Evolutionary conservation across 2,888 invertebrate species (phyloP).

Genomic region (Cartodere bifasciata): DNA sequence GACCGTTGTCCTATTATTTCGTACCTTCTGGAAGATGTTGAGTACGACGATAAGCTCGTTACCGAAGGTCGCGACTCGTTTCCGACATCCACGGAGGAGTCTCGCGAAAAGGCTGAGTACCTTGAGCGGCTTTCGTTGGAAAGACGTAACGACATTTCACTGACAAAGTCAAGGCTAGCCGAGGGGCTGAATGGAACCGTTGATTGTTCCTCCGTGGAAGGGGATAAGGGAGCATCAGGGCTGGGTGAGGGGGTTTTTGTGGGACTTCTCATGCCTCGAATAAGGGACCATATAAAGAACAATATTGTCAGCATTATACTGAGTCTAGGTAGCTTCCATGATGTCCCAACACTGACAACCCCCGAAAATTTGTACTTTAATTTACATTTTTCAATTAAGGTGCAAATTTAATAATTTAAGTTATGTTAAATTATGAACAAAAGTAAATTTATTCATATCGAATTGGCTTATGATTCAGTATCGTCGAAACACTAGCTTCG

Average conservation of each 20-base stretch:
- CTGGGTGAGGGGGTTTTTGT: constrained; percentile 25
- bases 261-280: constrained; percentile 41
- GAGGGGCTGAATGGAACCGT: constrained; percentile 28
- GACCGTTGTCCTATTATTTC: constrained; percentile 35
- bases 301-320: constrained; percentile 49
- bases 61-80: constrained; percentile 34
- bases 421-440: too few relatives aligned
- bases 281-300: constrained; percentile 49
- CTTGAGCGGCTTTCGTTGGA: constrained; percentile 27
- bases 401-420: too few relatives aligned
- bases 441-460: too few relatives aligned
- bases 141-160: constrained; percentile 27
- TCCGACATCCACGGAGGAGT: constrained; percentile 33
- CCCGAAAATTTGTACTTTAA: too few relatives aligned
- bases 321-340: too few relatives aligned
- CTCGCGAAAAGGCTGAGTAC: constrained; percentile 32
- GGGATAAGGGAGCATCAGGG: constrained; percentile 37
- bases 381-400: too few relatives aligned
- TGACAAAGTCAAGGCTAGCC: constrained; percentile 25
- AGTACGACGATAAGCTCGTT: constrained; percentile 34
- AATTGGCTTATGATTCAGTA: too few relatives aligned
- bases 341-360: too few relatives aligned
- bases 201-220: constrained; percentile 25
- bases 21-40: constrained; percentile 33
- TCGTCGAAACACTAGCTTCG: too few relatives aligned